phyloP scores from a whole-genome alignment of 2,113 vertebrate species.

The Crotalus helleri region DNA sequence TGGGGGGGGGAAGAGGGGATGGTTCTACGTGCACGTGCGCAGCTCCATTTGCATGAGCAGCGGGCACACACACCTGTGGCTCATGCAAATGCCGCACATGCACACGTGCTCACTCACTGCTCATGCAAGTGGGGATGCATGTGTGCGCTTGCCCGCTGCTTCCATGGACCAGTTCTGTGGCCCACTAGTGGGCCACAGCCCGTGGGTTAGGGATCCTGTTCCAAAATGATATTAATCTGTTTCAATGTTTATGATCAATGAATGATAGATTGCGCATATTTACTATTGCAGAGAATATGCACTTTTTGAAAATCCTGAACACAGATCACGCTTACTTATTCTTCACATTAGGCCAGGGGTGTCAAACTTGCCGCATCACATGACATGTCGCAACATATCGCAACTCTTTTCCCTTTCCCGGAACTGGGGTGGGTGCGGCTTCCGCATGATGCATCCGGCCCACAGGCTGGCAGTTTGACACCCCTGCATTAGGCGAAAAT shows the following conservation, averaged over 20 bases:
- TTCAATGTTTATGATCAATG: neutral
- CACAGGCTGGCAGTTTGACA: too few species aligned
- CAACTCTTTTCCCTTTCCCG: too few species aligned
- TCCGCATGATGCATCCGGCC: too few species aligned
- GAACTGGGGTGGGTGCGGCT: too few species aligned
- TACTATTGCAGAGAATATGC: neutral
- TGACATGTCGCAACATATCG: too few species aligned
- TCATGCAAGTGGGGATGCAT: neutral
- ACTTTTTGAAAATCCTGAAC: neutral
- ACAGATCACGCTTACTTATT: neutral
- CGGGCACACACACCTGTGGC: neutral
- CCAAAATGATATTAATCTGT: neutral
- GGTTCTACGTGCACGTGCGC: neutral
- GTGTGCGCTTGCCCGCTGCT: accelerated
- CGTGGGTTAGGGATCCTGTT: neutral
- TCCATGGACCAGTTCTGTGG: too few species aligned
- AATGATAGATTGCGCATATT: neutral
- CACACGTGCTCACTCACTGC: neutral
- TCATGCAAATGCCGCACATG: neutral
- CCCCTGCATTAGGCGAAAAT: neutral
- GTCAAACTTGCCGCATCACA: too few species aligned
- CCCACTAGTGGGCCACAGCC: too few species aligned
- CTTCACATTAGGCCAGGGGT: neutral
- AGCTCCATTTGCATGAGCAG: neutral
- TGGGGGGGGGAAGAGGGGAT: neutral